A percentile compares a stretch with the other conserved stretches of the same genome.
phyloP scores from a whole-genome alignment of 1,140 invertebrate species.

The Schmidtea mediterranea region DNA sequence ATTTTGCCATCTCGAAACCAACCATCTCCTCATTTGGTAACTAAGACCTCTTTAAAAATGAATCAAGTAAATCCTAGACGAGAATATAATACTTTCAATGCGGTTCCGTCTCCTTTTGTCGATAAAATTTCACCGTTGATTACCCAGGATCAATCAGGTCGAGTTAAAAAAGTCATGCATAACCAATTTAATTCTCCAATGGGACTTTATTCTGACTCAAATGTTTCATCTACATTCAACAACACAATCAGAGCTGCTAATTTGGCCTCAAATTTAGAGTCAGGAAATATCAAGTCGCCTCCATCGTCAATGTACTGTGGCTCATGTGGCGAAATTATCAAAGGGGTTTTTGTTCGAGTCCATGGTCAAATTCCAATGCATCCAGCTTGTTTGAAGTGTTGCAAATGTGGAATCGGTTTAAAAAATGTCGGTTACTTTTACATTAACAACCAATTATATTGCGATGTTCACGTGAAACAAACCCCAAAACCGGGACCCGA shows the following conservation, averaged over 20 bases:
- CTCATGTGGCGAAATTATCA: slow-evolving; percentile 1
- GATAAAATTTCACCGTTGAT: no score
- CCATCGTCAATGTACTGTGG: neutral
- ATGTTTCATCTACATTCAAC: neutral
- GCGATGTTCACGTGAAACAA: slow-evolving; percentile 2
- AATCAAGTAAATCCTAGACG: no score
- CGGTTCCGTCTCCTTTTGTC: no score
- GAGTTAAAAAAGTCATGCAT: neutral
- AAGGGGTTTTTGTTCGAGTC: slow-evolving; percentile 2
- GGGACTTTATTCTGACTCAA: neutral
- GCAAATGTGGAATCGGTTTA: slow-evolving; percentile 5
- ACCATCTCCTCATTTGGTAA: no score
- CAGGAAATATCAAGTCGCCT: neutral
- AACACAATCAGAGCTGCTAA: neutral
- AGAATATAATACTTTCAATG: no score
- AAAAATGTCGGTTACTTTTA: slow-evolving; percentile 5
- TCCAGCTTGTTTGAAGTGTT: slow-evolving; percentile 3
- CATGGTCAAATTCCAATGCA: slow-evolving; percentile 1
- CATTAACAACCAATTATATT: slow-evolving; percentile 1
- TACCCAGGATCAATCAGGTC: neutral
- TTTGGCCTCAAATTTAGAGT: neutral
- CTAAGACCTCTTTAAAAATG: no score
- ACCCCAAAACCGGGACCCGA: slow-evolving; percentile 3
- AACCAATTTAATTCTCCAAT: slow-evolving; percentile 3
- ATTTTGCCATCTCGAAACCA: no score